Conservation (phyloP, 2,888 invertebrate species). For the Charanyca ferruginea region DNA sequence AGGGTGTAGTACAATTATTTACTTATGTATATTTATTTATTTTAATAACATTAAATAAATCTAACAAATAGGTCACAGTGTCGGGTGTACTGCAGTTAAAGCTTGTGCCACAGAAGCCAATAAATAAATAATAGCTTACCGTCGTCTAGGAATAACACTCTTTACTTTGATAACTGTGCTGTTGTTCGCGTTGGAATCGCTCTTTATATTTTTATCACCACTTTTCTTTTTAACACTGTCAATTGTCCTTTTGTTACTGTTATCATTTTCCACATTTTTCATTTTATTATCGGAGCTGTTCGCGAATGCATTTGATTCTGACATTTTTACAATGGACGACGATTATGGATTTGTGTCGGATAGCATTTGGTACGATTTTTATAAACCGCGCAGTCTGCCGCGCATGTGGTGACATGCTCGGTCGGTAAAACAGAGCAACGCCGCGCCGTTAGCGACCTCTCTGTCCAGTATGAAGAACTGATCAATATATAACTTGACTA, state of each 20-base stretch:
- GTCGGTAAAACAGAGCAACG: conserved; percentile 76
- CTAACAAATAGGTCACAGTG: conserved; percentile 13
- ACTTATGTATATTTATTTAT: conserved; percentile 3
- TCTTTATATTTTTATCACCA: conserved; percentile 80
- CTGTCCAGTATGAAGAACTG: not conserved
- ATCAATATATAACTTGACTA: not conserved
- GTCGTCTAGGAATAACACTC: conserved; percentile 87
- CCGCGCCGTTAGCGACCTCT: conserved; percentile 38
- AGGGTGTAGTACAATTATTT: conserved; percentile 11
- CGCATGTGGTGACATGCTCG: conserved; percentile 81
- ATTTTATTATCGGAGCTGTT: conserved; percentile 74
- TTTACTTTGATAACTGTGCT: conserved; percentile 86
- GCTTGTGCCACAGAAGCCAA: conserved; percentile 38
- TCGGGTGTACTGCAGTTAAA: conserved; percentile 16
- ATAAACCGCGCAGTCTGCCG: conserved; percentile 89
- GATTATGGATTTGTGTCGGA: conserved; percentile 89
- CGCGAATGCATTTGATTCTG: conserved; percentile 73
- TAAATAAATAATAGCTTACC: conserved; percentile 78
- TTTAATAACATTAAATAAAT: conserved; percentile 2
- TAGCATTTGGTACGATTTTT: conserved; percentile 87
- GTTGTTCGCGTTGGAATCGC: conserved; percentile 66
- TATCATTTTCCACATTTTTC: conserved; percentile 69
- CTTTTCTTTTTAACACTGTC: conserved; percentile 74
- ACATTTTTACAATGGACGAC: conserved; percentile 85
- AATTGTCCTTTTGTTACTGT: conserved; percentile 65